These are phyloP conservation scores for Zygothrica quintamaculata DNA, from an alignment of 2,888 invertebrate species.

Conservation along the genomic window DNA sequence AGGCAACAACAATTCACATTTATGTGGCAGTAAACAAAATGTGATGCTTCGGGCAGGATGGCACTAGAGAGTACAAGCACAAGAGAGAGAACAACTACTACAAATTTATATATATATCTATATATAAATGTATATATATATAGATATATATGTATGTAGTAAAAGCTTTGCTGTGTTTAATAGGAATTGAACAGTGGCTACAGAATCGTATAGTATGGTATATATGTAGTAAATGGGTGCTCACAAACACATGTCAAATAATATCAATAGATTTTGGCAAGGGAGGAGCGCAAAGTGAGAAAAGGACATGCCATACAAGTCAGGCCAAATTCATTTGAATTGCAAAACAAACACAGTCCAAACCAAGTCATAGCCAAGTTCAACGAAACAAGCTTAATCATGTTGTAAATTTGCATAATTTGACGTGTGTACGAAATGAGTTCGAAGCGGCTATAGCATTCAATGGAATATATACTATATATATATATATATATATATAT, in stretches of 20 bases:
- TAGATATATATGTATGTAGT: too few species aligned
- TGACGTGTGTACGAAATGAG: conserved; percentile 56
- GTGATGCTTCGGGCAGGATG: conserved; percentile 65
- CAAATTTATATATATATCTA: conserved; percentile 64
- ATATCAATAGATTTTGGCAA: conserved; percentile 17
- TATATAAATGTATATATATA: too few species aligned
- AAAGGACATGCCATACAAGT: conserved; percentile 9
- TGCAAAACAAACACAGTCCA: conserved; percentile 71
- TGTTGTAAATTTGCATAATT: conserved; percentile 79
- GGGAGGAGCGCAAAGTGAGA: background rate
- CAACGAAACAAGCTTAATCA: conserved; percentile 71
- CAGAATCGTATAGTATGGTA: conserved; percentile 39
- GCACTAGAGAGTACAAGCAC: conserved; percentile 38
- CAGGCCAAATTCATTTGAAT: conserved; percentile 75
- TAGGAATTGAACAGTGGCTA: conserved; percentile 22
- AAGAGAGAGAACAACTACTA: conserved; percentile 59
- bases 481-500: conserved; percentile 8
- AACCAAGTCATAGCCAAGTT: conserved; percentile 23
- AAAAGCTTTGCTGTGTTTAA: conserved; percentile 9
- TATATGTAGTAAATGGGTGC: conserved; percentile 58
- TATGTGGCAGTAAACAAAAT: conserved; percentile 67
- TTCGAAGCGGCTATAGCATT: conserved; percentile 19
- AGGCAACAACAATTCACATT: conserved; percentile 58
- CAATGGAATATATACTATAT: conserved; percentile 15
- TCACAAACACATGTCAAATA: conserved; percentile 40